Conservation (phyloP, 2,113 vertebrate genomes). For the Nyctibius bracteatus region DNA sequence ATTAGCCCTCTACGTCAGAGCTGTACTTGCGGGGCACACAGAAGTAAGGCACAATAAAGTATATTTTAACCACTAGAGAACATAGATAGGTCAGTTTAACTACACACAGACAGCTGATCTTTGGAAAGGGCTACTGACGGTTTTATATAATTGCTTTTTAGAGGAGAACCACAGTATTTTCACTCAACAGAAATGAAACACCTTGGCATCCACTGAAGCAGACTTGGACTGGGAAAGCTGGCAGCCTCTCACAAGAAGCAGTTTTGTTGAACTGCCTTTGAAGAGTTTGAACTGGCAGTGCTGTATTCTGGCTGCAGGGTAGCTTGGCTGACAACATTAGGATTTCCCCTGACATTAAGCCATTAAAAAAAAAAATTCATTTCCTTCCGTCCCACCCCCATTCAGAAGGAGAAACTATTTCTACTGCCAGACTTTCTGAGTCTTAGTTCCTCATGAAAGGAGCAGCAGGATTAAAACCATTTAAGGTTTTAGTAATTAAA, state of each 20-base stretch:
- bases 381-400: neutral
- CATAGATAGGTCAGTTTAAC: neutral
- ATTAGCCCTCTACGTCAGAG: neutral
- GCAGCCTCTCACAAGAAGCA: constrained; percentile 43
- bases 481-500: constrained; percentile 27
- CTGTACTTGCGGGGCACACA: neutral
- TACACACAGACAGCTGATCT: neutral
- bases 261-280: constrained; percentile 57
- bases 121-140: neutral
- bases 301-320: constrained; percentile 41
- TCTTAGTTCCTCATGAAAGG: constrained; percentile 5
- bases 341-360: constrained; percentile 49
- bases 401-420: constrained; percentile 22
- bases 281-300: constrained; percentile 53
- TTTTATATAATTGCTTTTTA: constrained; percentile 26
- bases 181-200: constrained; percentile 38
- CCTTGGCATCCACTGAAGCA: constrained; percentile 52
- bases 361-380: neutral
- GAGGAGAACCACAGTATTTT: constrained; percentile 11
- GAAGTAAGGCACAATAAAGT: neutral
- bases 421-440: constrained; percentile 6
- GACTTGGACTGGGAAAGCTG: neutral
- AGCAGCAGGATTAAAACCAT: constrained; percentile 8
- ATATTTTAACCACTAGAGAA: neutral
- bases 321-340: constrained; percentile 44